Evolutionary conservation across 23 tunicate genomes (phyloP).

Genomic region (Styela clava): DNA sequence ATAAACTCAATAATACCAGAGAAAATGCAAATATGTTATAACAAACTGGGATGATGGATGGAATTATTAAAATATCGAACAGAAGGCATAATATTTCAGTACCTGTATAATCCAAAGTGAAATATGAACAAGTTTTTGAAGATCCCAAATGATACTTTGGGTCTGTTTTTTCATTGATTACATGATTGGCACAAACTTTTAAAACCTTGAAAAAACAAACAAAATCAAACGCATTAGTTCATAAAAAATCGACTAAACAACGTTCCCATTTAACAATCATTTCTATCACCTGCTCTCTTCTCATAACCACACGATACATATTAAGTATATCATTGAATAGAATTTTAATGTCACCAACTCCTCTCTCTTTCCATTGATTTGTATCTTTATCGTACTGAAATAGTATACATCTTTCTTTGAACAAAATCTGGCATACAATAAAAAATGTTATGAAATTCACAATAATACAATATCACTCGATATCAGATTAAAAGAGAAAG

Average conservation of each 20-base stretch:
- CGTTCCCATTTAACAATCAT: neutral
- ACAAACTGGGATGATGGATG: no score
- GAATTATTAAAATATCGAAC: no score
- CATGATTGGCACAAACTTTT: constrained; percentile 89
- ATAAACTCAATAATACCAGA: no score
- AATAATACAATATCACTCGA: neutral
- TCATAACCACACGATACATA: constrained; percentile 83
- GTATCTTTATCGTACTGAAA: constrained; percentile 51
- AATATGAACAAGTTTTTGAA: constrained; percentile 58
- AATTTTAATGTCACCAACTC: constrained; percentile 86
- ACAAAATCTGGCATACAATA: constrained; percentile 60
- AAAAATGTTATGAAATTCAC: no score
- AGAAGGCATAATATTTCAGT: no score
- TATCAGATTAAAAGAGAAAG: neutral
- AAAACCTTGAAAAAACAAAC: constrained; percentile 56
- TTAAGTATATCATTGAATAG: constrained; percentile 37
- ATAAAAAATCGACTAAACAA: neutral
- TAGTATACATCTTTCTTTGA: constrained; percentile 80
- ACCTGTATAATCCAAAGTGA: constrained; percentile 73
- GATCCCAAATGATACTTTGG: constrained; percentile 35
- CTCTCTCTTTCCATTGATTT: constrained; percentile 85
- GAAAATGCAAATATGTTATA: no score
- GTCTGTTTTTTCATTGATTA: constrained; percentile 37
- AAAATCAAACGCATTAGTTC: neutral
- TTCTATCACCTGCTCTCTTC: constrained; percentile 80